These are phyloP conservation scores for Acromyrmex echinatior DNA, from an alignment of 1,140 invertebrate species.

Conservation along the genomic window DNA sequence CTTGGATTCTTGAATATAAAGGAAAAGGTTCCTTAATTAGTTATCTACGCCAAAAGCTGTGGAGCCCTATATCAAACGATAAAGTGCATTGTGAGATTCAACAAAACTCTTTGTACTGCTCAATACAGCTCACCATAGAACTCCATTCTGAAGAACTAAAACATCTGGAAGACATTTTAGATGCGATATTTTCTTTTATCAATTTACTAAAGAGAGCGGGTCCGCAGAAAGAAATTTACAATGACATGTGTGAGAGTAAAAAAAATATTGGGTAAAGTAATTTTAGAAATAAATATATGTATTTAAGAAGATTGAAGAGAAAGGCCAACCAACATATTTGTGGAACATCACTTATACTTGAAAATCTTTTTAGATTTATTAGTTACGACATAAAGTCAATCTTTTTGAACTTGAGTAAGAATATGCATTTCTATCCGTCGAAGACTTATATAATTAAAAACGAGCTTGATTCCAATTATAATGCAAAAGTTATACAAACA, in stretches of 20 bases:
- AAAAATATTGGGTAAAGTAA: constrained; percentile 87
- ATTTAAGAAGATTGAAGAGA: background rate
- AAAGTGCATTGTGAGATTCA: constrained; percentile 92
- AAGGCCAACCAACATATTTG: background rate
- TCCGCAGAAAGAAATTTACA: constrained; percentile 90
- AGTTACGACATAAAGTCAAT: constrained; percentile 85
- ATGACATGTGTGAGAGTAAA: constrained; percentile 91
- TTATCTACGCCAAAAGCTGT: constrained; percentile 93
- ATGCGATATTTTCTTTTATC: constrained; percentile 91
- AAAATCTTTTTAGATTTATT: constrained; percentile 86
- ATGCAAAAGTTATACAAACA: constrained; percentile 90
- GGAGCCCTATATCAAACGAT: constrained; percentile 89
- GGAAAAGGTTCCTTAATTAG: constrained; percentile 95
- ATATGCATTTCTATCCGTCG: constrained; percentile 93
- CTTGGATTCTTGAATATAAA: constrained; percentile 95
- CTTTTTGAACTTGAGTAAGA: constrained; percentile 92
- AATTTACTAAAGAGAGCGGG: constrained; percentile 89
- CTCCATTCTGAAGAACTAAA: constrained; percentile 91
- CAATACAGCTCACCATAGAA: constrained; percentile 92
- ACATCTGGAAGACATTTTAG: constrained; percentile 90
- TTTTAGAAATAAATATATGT: background rate
- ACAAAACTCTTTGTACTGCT: constrained; percentile 90
- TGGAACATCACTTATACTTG: background rate
- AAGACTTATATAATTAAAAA: constrained; percentile 92
- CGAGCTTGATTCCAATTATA: constrained; percentile 92